Base-by-base conservation (phyloP, 2,888 invertebrate species). In the Synanthedon tipuliformis region DNA sequence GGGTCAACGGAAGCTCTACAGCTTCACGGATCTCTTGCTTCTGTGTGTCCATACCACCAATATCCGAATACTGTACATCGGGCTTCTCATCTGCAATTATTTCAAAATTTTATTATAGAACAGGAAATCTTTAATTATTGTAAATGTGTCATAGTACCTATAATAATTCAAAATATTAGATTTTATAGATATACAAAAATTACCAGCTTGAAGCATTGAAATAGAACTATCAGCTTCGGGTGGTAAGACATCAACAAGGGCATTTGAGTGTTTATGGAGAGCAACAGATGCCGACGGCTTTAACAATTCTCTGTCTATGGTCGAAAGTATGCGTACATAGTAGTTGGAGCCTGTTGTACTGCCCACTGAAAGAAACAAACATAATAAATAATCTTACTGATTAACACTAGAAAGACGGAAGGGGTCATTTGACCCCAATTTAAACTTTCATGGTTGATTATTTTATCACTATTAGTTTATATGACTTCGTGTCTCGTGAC, bases 41-140 rank as follows among this genome's bases (percentile, higher is more conserved):
- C 80, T 99, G 99, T 89, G 99, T 97, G 79, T 99, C 99, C 95
- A 99, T 96, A 41, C 99, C 99, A 78, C 99, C 99, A 71, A 99
- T 99, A 72, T 99, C 99, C 4, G 95, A 92, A 80, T 99, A 99
- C 57, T 94, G 92, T 7, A 99, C 96, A 80, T 99, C 98, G 0
- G 99, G 99, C 73, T 98, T 98, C 80, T 99, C 98, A 89, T 98
- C 98, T 90, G 23, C 4, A 23, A 34, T 10, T 8, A 34, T 34
- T 34, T 34, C 34, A 34, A 34, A 7, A 34, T 34, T 34, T 34
- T 34, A 34, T 34, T 34, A 34, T 34, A 34, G 34, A 34, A 3
- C 16, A 27, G 27, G 5, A 27, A 27, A 27, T 27, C 5, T 27
- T 27, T 27, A 7, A 27, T 27, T 27, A 27, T 27, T 27, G 7